These are phyloP conservation scores for Apolygus lucorum DNA, from an alignment of 1,140 invertebrate species.

Conservation along the genomic window DNA sequence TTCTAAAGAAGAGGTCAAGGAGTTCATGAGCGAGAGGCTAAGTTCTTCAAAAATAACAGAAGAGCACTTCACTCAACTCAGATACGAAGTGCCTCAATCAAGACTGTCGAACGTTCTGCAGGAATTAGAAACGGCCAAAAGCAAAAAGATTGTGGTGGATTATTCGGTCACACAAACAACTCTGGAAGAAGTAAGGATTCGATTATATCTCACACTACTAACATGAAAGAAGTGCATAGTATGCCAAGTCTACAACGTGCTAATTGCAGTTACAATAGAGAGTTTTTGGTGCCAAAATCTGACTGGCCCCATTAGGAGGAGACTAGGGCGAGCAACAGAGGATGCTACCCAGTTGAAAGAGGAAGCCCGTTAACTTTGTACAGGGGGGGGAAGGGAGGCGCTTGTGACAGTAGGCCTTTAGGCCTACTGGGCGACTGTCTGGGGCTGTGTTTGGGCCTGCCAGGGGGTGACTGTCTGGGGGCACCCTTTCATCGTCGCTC, in stretches of 20 bases:
- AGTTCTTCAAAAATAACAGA: slow-evolving; percentile 33
- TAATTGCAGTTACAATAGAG: neutral
- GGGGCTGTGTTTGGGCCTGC: no score
- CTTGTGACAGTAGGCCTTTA: no score
- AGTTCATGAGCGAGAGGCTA: slow-evolving; percentile 30
- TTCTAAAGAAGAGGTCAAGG: slow-evolving; percentile 32
- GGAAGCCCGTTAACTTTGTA: no score
- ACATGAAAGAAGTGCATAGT: slow-evolving; percentile 10
- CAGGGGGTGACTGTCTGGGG: no score
- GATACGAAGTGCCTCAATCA: slow-evolving; percentile 2
- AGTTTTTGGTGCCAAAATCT: no score
- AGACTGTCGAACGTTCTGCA: slow-evolving; percentile 38
- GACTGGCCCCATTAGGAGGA: no score
- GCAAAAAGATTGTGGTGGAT: slow-evolving; percentile 43
- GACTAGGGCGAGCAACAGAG: no score
- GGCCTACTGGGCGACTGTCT: neutral
- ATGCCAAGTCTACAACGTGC: neutral
- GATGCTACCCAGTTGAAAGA: no score
- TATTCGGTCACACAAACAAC: slow-evolving; percentile 55
- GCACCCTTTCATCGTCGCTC: no score
- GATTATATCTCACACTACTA: neutral
- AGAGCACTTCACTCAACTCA: slow-evolving; percentile 34
- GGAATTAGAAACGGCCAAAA: slow-evolving; percentile 42
- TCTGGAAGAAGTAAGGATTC: slow-evolving; percentile 47
- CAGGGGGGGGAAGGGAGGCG: no score